These are phyloP conservation scores for Biston betularia DNA, from an alignment of 2,888 invertebrate genomes.

Conservation along the genomic window DNA sequence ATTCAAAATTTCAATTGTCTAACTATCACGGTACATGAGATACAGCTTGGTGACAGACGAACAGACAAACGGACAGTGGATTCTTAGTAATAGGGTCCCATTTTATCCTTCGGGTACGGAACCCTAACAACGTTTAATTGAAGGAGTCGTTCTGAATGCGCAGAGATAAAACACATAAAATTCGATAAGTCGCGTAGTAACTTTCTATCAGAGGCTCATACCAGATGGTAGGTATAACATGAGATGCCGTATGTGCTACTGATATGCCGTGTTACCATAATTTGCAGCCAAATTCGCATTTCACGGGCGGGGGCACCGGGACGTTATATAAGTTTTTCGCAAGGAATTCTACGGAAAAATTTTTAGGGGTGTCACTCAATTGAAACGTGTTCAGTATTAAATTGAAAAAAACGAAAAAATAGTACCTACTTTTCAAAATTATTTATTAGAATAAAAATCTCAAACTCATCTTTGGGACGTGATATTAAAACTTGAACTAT, in stretches of 20 bases:
- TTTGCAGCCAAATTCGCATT: constrained; percentile 50
- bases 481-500: too few species aligned
- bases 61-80: too few species aligned
- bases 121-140: too few species aligned
- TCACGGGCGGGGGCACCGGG: constrained; percentile 44
- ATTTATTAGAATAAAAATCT: too few species aligned
- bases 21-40: too few species aligned
- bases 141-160: background rate
- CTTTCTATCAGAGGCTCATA: constrained; percentile 7
- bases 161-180: background rate
- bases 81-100: too few species aligned
- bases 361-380: constrained; percentile 43
- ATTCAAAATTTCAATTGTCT: too few species aligned
- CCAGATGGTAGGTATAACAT: constrained; percentile 15
- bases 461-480: too few species aligned
- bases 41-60: too few species aligned
- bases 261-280: constrained; percentile 48
- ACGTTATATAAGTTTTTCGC: constrained; percentile 55
- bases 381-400: background rate
- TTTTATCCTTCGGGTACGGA: too few species aligned
- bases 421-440: too few species aligned
- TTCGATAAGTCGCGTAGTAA: background rate
- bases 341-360: constrained; percentile 45
- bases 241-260: constrained; percentile 30
- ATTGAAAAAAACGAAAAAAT: too few species aligned